Evolutionary conservation across 2,888 invertebrate species (phyloP), one percentile per base, ranked within the genome.

Genomic region (Synergus gifuensis): DNA sequence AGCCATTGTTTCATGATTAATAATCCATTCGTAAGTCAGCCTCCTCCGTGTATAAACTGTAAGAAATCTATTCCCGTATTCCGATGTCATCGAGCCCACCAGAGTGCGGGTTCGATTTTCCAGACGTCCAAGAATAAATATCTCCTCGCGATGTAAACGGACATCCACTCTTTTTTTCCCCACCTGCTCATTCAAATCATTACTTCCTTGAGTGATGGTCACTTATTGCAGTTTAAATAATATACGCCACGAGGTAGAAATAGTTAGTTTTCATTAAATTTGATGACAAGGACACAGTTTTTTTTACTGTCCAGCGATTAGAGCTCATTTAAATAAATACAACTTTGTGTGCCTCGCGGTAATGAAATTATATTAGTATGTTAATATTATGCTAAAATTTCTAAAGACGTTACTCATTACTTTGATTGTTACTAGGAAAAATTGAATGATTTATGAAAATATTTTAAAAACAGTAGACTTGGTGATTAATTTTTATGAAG

Each of bases 1-100:
- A 80, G 78, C 86, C 80, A 87, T 89, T 88, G 88, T 89, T 86
- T 83, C 81, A 87, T 90, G 90, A 90, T 89, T 90, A 89, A 90
- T 90, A 89, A 89, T 88, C 87, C 86, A 88, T 89, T 87, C 82
- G 85, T 85, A 83, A 84, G 66, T 78, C 81, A 73, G 28, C 66
- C 42, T 76, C 78, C 66, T 58, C 14, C 22, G 69, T 46, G 49
- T 76, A 76, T 78, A 76, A 78, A 80, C 79, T 79, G 76, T 62
- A n/a, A 28, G 36, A 69, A 81, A 79, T 79, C 66, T 69, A 67
- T 80, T 76, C 73, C 76, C 36, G 67, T 69, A 62, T 79, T 77
- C 67, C 40, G 16, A 63, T 58, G 77, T 67, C 69, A 62, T 79
- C 76, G 28, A 67, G 58, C 66, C 42, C 49, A 77, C 49, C 62